These are phyloP conservation scores for Clamator glandarius DNA, from an alignment of 2,797 vertebrate genomes.

Conservation along the genomic window DNA sequence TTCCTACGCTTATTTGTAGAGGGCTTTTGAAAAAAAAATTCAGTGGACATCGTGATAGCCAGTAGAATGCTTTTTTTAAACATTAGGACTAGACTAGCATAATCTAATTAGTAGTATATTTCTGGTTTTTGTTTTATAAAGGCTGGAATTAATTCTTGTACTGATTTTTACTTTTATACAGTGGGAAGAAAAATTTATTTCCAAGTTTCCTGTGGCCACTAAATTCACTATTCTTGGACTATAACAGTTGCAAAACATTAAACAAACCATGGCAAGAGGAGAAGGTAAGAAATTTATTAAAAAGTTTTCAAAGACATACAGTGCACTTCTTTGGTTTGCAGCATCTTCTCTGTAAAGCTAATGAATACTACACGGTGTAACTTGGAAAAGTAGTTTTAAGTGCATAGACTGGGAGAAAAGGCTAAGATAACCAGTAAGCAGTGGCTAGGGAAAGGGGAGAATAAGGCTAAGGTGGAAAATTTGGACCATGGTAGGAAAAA, in stretches of 20 bases:
- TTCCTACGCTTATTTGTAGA: neutral
- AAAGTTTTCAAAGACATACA: neutral
- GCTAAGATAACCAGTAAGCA: neutral
- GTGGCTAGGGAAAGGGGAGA: neutral
- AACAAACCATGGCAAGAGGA: neutral
- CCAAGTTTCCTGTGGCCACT: neutral
- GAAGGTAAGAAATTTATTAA: neutral
- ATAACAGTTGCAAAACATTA: neutral
- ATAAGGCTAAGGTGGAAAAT: neutral
- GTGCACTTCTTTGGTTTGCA: neutral
- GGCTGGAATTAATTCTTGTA: neutral
- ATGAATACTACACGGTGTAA: neutral
- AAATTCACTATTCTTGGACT: neutral
- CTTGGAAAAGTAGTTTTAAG: neutral
- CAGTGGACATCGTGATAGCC: neutral
- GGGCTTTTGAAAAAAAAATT: neutral
- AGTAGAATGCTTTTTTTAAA: neutral
- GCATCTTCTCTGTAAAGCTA: neutral
- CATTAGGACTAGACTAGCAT: neutral
- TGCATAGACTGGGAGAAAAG: neutral
- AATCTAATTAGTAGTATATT: neutral
- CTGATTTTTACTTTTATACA: neutral
- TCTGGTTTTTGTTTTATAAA: neutral
- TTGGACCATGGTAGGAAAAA: neutral
- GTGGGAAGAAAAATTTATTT: neutral